These are phyloP conservation scores for Meles meles DNA, from an alignment of 2,113 vertebrate species.

Conservation along the genomic window DNA sequence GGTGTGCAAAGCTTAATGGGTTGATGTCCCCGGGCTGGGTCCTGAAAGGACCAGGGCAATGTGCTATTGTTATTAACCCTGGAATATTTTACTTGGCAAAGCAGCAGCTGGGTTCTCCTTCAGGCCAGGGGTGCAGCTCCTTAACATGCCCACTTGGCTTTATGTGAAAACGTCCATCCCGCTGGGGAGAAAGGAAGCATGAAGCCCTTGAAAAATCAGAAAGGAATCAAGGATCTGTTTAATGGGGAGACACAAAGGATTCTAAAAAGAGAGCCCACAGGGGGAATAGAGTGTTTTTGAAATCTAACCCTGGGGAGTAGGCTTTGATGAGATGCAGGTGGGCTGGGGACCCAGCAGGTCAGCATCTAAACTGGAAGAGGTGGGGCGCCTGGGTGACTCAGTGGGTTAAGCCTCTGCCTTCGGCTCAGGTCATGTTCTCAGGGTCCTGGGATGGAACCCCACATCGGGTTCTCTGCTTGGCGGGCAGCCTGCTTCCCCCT, in stretches of 20 bases:
- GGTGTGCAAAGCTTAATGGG: background rate
- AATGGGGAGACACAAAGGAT: constrained; percentile 57
- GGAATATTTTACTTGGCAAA: constrained; percentile 72
- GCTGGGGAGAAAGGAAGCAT: constrained; percentile 25
- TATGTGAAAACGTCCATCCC: constrained; percentile 7
- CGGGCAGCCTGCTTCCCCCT: no score
- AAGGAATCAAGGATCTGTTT: constrained; percentile 14
- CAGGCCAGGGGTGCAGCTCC: constrained; percentile 20
- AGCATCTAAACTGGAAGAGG: constrained; percentile 20
- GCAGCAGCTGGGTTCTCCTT: constrained; percentile 62
- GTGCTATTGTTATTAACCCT: constrained; percentile 74
- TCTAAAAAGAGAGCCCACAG: constrained; percentile 65
- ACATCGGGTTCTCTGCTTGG: no score
- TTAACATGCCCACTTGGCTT: constrained; percentile 62
- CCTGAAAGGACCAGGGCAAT: constrained; percentile 58
- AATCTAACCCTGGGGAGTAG: constrained; percentile 43
- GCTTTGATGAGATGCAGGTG: constrained; percentile 40
- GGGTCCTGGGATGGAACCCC: no score
- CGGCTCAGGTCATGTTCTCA: no score
- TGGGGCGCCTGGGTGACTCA: no score
- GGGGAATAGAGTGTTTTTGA: constrained; percentile 40
- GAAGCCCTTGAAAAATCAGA: constrained; percentile 39
- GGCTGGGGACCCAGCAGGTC: constrained; percentile 37
- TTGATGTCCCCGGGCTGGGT: constrained; percentile 55
- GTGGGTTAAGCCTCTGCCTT: no score